These are phyloP conservation scores for Diplogasteroides magnus DNA, from an alignment of 1,140 invertebrate genomes.

Conservation along the genomic window DNA sequence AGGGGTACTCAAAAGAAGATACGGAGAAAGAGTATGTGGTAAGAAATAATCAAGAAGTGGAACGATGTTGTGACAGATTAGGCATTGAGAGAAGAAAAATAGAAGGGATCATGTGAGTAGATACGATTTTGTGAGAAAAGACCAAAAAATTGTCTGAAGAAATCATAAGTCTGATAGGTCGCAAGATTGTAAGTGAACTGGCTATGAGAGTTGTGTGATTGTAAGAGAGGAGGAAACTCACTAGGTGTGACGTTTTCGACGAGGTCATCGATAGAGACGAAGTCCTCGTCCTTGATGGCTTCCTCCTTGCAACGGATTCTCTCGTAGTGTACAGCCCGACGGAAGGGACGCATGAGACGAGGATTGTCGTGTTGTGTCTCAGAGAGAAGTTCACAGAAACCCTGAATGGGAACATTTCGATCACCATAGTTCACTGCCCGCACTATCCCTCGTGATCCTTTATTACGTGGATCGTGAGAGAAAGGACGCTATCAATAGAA, in stretches of 20 bases:
- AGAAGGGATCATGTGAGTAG: neutral
- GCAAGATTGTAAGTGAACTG: neutral
- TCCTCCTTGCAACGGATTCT: conserved; percentile 46
- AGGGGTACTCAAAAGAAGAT: too few species aligned
- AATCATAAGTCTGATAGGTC: neutral
- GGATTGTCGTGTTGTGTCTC: conserved; percentile 53
- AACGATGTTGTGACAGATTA: neutral
- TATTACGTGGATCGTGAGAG: too few species aligned
- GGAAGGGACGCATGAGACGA: conserved; percentile 51
- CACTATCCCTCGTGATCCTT: too few species aligned
- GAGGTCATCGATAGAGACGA: neutral
- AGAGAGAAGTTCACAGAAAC: conserved; percentile 50
- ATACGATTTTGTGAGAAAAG: neutral
- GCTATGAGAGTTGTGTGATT: neutral
- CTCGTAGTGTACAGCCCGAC: conserved; percentile 51
- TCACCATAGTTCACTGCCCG: too few species aligned
- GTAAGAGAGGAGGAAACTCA: neutral
- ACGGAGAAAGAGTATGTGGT: too few species aligned
- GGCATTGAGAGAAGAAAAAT: neutral
- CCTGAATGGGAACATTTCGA: too few species aligned
- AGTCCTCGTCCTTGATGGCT: conserved; percentile 22
- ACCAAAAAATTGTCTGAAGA: neutral
- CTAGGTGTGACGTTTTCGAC: too few species aligned
- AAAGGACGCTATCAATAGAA: too few species aligned
- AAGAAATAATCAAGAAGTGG: neutral